These are phyloP conservation scores for Meghimatium bilineatum DNA, from an alignment of 2,888 invertebrate genomes.

Conservation along the genomic window DNA sequence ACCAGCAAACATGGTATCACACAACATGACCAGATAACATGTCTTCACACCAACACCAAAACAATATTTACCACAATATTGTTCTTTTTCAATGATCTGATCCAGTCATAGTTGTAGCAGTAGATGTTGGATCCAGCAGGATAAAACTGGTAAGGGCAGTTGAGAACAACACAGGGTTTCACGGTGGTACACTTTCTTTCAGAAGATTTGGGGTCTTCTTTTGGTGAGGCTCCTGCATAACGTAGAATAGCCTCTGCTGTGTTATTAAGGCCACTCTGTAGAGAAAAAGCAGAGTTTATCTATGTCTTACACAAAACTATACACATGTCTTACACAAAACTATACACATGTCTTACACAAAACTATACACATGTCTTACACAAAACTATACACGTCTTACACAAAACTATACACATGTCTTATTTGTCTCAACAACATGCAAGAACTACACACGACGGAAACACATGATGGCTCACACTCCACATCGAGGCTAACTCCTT, in stretches of 20 bases:
- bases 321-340: neutral
- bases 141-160: conserved; percentile 53
- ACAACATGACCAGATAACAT: no score
- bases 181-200: conserved; percentile 28
- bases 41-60: no score
- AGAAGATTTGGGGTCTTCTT: conserved; percentile 30
- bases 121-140: conserved; percentile 24
- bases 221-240: conserved; percentile 41
- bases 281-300: no score
- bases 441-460: no score
- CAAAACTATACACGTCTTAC: neutral
- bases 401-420: neutral
- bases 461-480: no score
- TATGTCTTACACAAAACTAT: no score
- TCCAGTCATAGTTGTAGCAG: conserved; percentile 51
- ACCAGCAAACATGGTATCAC: no score
- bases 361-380: neutral
- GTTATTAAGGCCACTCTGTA: conserved; percentile 11
- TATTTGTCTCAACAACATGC: no score
- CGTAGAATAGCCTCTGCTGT: conserved; percentile 52
- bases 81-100: conserved; percentile 25
- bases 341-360: neutral
- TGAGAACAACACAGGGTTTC: conserved; percentile 49
- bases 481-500: no score
- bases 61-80: neutral